phyloP scores from a whole-genome alignment of 2,113 vertebrate genomes.

The Ursus arctos region DNA sequence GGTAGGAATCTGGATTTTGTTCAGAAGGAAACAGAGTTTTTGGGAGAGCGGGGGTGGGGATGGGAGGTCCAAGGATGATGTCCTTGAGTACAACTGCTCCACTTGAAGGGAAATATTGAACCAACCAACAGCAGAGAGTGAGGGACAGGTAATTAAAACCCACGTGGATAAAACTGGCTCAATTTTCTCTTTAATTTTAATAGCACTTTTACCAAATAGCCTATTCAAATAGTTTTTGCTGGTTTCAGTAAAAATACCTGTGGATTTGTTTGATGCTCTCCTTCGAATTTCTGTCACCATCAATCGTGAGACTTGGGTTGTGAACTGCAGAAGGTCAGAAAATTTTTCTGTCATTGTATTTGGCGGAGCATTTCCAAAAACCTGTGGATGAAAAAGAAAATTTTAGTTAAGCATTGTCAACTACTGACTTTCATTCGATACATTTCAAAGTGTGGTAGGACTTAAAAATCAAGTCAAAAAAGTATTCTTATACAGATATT shows the following conservation, averaged over 20 bases:
- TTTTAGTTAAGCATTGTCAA: not conserved
- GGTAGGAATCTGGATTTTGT: not conserved
- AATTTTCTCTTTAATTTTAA: not conserved
- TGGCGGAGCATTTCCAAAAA: constrained; percentile 97
- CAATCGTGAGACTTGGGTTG: constrained; percentile 98
- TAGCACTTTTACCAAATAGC: not conserved
- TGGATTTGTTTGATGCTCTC: constrained; percentile 98
- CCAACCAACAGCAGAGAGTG: not conserved
- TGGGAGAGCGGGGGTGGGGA: not conserved
- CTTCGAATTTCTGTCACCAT: constrained; percentile 99
- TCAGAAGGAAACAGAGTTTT: not conserved
- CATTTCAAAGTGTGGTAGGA: not conserved
- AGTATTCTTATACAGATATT: not conserved
- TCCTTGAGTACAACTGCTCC: not conserved
- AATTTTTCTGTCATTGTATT: constrained; percentile 99
- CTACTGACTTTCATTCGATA: not conserved
- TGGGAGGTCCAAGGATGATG: not conserved
- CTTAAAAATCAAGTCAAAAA: constrained; percentile 23
- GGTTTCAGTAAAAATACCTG: constrained; percentile 89
- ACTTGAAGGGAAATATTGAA: not conserved
- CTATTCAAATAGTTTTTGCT: not conserved
- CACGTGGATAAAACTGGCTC: not conserved
- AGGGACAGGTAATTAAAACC: not conserved
- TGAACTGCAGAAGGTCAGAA: constrained; percentile 99
- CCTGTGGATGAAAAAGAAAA: constrained; percentile 86